Percentiles rank a stretch among this genome's conserved stretches.
These are phyloP conservation scores for Drosophila mimetica DNA, from an alignment of 2,888 invertebrate species.

Conservation along the genomic window DNA sequence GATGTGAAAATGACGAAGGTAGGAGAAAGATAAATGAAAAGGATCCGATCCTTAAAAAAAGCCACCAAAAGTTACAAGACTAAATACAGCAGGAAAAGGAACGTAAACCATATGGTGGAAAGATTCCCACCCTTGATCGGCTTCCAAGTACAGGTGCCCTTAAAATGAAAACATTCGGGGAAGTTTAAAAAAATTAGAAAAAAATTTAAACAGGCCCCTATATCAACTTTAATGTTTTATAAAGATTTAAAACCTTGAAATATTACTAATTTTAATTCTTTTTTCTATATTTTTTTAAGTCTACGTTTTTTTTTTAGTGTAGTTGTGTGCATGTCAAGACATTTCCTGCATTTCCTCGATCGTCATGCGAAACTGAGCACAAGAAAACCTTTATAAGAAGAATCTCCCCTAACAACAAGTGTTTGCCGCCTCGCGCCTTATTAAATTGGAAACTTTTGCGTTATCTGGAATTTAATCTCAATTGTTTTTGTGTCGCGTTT, in stretches of 20 bases:
- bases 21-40: constrained; percentile 3
- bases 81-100: not conserved
- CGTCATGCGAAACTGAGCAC: constrained; percentile 62
- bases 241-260: not conserved
- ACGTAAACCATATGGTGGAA: constrained; percentile 23
- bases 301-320: constrained; percentile 18
- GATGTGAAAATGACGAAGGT: constrained; percentile 2
- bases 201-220: too few relatives aligned
- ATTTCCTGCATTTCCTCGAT: constrained; percentile 39
- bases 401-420: constrained; percentile 42
- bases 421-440: constrained; percentile 34
- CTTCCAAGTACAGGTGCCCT: constrained; percentile 8
- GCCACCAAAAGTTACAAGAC: constrained; percentile 20
- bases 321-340: constrained; percentile 38
- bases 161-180: not conserved
- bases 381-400: constrained; percentile 16
- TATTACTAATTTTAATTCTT: too few relatives aligned
- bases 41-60: constrained; percentile 14
- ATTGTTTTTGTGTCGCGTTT: constrained; percentile 14
- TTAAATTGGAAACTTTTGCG: constrained; percentile 28
- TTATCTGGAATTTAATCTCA: constrained; percentile 60
- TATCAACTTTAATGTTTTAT: not conserved
- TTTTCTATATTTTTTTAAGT: too few relatives aligned
- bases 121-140: constrained; percentile 13
- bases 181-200: too few relatives aligned